Evolutionary conservation across 2,888 invertebrate genomes (phyloP), one percentile per base, ranked within the genome.

Genomic region (Dorcus parallelipipedus): DNA sequence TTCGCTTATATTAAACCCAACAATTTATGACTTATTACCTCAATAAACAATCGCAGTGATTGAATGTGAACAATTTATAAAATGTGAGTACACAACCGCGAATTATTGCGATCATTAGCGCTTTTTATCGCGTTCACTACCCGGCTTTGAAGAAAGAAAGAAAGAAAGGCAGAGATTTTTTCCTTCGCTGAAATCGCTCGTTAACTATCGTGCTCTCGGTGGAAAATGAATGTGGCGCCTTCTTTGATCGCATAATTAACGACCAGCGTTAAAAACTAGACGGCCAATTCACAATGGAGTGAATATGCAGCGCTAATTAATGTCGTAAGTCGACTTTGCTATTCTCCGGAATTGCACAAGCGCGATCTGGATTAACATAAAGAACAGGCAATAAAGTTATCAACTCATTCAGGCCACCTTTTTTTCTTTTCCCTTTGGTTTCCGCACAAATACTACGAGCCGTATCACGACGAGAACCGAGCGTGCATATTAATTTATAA

Each of bases 241-340:
- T 47, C 54, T 54, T 54, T 54, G 54, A 54, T 54, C 54, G 45
- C 54, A 54, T 54, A 54, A 54, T 54, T 54, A 54, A 48, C 45
- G 54, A 38, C 17, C 47, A 54, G 47, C 45, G 45, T 54, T 48
- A 56, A 56, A 50, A 43, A 23, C 33, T 47, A 43, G 41, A 43
- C 33, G 38, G 47, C n/a, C 47, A 9, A 38, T 49, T 38, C 33
- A 54, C 20, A 47, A 47, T 38, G 39, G 45, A 42, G 14, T 38
- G 20, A 43, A 26, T 38, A 54, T 47, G 47, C 47, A 47, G 47
- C 45, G 33, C 45, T 47, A 43, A 47, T 43, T 54, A 49, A 40
- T 38, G 49, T 40, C 49, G 40, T 40, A 40, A 54, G 38, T 48
- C 40, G 48, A 49, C 20, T 40, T 14, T 39, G 48, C 38, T 40